phyloP scores from a whole-genome alignment of 2,113 vertebrate genomes.

The Mesoclemmys tuberculata region DNA sequence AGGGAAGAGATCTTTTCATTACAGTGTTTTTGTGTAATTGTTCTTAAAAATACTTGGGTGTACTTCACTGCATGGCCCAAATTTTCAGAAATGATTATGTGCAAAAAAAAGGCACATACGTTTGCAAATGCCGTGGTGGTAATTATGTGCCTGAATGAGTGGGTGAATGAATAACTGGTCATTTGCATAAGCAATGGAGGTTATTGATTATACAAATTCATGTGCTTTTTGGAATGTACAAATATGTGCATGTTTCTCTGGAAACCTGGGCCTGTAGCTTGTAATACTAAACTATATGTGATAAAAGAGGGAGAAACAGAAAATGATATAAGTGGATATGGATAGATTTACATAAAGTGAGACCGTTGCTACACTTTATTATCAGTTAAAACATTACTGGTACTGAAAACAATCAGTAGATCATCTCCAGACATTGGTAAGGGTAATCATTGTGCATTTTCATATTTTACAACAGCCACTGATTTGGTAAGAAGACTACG shows the following conservation, averaged over 20 bases:
- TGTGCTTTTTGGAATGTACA: background rate
- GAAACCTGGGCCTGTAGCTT: background rate
- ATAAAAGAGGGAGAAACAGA: background rate
- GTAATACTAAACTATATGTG: background rate
- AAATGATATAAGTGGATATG: slow-evolving; percentile 8
- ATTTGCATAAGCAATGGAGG: background rate
- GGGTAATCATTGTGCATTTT: slow-evolving; percentile 55
- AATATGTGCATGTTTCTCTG: background rate
- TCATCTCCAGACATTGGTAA: slow-evolving; percentile 47
- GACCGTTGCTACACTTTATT: slow-evolving; percentile 51
- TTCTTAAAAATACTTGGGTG: background rate
- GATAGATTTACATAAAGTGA: slow-evolving; percentile 35
- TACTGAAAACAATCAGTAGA: slow-evolving; percentile 58
- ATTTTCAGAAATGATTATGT: background rate
- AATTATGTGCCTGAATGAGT: slow-evolving; percentile 8
- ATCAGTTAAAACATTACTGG: slow-evolving; percentile 57
- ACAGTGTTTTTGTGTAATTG: background rate
- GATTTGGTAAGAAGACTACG: slow-evolving; percentile 60
- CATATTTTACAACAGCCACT: slow-evolving; percentile 53
- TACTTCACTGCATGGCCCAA: background rate
- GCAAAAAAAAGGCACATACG: background rate
- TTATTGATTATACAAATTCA: background rate
- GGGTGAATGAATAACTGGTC: background rate
- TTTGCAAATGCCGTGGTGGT: slow-evolving; percentile 1
- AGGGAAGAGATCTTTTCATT: background rate